A percentile compares a stretch with the other conserved stretches of the same genome.
Conservation (phyloP, 2,888 invertebrate species). For the Apamea monoglypha region DNA sequence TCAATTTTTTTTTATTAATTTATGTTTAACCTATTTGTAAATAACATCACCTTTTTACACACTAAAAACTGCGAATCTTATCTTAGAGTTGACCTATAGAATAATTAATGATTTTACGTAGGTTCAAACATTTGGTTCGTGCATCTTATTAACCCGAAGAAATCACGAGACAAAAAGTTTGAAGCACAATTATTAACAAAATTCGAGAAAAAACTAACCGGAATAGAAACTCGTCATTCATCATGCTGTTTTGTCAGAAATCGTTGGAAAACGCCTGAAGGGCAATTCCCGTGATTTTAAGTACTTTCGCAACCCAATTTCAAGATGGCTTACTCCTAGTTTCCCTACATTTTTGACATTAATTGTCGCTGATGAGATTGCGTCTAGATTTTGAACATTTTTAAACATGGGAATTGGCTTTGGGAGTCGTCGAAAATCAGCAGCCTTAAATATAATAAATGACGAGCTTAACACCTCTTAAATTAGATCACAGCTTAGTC, state of each 20-base stretch:
- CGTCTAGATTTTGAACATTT: neutral
- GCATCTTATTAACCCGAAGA: neutral
- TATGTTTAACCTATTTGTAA: conserved; percentile 14
- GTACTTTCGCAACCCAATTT: neutral
- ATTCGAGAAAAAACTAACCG: neutral
- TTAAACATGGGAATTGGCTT: neutral
- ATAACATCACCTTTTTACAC: conserved; percentile 24
- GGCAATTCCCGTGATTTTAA: neutral
- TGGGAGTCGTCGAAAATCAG: too few relatives aligned
- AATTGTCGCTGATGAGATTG: neutral
- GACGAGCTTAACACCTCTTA: neutral
- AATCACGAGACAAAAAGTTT: conserved; percentile 7
- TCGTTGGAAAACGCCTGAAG: neutral
- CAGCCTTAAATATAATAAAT: neutral
- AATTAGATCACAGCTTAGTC: conserved; percentile 35
- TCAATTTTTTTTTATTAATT: conserved; percentile 37
- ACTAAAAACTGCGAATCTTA: conserved; percentile 12
- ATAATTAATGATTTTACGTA: conserved; percentile 18
- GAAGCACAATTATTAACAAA: conserved; percentile 4
- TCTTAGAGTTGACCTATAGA: neutral
- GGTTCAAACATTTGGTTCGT: neutral
- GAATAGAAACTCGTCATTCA: conserved; percentile 14
- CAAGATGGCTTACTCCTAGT: neutral
- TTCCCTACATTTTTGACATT: neutral
- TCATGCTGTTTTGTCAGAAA: neutral